These are phyloP conservation scores for Archips crataeganus DNA, from an alignment of 2,888 invertebrate genomes.

Conservation along the genomic window DNA sequence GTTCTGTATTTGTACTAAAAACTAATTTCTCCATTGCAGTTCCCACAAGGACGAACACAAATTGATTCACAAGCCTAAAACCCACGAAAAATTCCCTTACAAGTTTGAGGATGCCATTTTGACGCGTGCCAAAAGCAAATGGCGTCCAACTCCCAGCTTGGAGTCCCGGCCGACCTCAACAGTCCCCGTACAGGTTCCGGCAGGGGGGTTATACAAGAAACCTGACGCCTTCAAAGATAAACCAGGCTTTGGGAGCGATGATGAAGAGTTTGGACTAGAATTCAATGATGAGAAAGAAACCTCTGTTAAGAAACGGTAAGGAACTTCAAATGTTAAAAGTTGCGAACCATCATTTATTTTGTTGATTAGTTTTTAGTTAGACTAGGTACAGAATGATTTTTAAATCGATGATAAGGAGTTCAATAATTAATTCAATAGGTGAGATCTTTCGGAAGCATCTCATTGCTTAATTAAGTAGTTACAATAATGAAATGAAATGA, in stretches of 20 bases:
- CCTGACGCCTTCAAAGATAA: constrained; percentile 67
- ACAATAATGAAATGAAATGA: too few relatives aligned
- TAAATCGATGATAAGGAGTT: too few relatives aligned
- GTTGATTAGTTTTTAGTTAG: neutral
- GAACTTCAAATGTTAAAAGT: neutral
- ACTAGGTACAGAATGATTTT: too few relatives aligned
- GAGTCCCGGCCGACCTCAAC: constrained; percentile 68
- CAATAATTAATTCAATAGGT: too few relatives aligned
- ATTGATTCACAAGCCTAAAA: constrained; percentile 53
- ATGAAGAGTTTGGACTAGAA: constrained; percentile 59
- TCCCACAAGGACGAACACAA: constrained; percentile 57
- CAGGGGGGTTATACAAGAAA: constrained; percentile 71
- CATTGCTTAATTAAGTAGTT: too few relatives aligned
- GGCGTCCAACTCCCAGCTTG: constrained; percentile 52
- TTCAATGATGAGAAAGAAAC: constrained; percentile 58
- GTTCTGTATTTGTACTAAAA: neutral
- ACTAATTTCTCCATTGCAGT: constrained; percentile 49
- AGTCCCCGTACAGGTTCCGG: constrained; percentile 64
- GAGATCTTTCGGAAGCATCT: too few relatives aligned
- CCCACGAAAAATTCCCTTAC: constrained; percentile 65
- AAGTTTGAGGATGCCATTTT: constrained; percentile 61
- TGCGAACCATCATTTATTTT: too few relatives aligned
- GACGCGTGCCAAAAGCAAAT: constrained; percentile 55
- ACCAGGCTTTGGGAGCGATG: constrained; percentile 52
- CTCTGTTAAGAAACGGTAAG: constrained; percentile 55